Conservation (phyloP, 1,140 invertebrate species). For the Zaprionus ghesquierei region DNA sequence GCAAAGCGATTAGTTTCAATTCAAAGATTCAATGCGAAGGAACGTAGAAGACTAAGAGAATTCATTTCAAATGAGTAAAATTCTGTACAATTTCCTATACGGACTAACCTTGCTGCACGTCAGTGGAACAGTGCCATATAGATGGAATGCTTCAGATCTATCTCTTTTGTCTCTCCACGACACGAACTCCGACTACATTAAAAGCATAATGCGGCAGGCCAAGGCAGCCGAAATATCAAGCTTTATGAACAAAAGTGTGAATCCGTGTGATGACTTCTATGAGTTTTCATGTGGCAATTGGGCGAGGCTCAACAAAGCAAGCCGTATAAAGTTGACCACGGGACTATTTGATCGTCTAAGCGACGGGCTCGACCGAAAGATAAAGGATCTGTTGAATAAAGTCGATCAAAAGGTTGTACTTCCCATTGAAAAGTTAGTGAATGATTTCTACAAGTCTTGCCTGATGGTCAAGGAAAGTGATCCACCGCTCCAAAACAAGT, state of each 20-base stretch:
- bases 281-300: conserved; percentile 87
- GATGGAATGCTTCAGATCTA: neutral
- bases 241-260: conserved; percentile 83
- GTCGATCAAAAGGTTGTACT: neutral
- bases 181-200: neutral
- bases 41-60: neutral
- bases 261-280: conserved; percentile 87
- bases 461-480: conserved; percentile 4
- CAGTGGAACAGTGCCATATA: neutral
- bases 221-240: conserved; percentile 62
- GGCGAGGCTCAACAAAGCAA: conserved; percentile 75
- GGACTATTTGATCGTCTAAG: conserved; percentile 58
- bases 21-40: neutral
- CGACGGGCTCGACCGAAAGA: conserved; percentile 52
- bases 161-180: neutral
- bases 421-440: conserved; percentile 34
- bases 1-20: neutral
- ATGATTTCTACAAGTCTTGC: conserved; percentile 48
- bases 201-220: conserved; percentile 25
- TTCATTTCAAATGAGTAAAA: neutral
- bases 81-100: neutral
- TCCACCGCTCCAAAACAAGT: conserved; percentile 3
- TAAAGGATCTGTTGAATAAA: conserved; percentile 29
- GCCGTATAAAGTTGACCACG: conserved; percentile 29
- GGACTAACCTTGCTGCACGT: neutral